Evolutionary conservation across 2,888 invertebrate species (phyloP).

Genomic region (Morpho achilles): DNA sequence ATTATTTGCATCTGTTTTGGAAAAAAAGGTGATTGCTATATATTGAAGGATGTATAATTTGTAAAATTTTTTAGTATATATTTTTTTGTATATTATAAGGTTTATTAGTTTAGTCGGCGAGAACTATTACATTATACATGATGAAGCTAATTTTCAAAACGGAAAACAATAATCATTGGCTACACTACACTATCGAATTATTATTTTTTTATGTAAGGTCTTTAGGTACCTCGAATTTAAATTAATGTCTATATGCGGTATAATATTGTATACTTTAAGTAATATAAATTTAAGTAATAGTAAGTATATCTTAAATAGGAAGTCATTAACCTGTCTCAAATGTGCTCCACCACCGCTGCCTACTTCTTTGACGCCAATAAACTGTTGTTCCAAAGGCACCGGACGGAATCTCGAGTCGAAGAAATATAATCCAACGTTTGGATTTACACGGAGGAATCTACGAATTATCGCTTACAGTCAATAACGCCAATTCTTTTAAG

Average conservation of each 20-base stretch:
- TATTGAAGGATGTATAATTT: not conserved
- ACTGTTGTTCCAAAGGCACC: conserved; percentile 95
- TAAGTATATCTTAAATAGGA: not conserved
- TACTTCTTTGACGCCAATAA: conserved; percentile 89
- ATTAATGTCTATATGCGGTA: too few species aligned
- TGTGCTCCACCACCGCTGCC: conserved; percentile 64
- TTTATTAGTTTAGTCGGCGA: too few species aligned
- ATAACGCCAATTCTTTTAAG: not conserved
- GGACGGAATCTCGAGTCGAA: conserved; percentile 97
- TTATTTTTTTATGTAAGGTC: too few species aligned
- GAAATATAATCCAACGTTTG: conserved; percentile 93
- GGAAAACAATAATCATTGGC: too few species aligned
- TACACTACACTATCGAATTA: too few species aligned
- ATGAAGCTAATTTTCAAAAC: too few species aligned
- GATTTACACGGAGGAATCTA: conserved; percentile 94
- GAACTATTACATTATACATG: too few species aligned
- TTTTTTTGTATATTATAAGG: too few species aligned
- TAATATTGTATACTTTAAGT: too few species aligned
- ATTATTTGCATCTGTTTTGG: conserved; percentile 83
- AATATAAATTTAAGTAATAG: too few species aligned
- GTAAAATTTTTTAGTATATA: too few species aligned
- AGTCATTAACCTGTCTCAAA: conserved; percentile 51
- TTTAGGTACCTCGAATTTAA: too few species aligned
- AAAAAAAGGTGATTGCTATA: not conserved
- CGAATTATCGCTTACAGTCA: conserved; percentile 14